Conservation (phyloP, 2,113 vertebrate genomes). For the Microtus oregoni region DNA sequence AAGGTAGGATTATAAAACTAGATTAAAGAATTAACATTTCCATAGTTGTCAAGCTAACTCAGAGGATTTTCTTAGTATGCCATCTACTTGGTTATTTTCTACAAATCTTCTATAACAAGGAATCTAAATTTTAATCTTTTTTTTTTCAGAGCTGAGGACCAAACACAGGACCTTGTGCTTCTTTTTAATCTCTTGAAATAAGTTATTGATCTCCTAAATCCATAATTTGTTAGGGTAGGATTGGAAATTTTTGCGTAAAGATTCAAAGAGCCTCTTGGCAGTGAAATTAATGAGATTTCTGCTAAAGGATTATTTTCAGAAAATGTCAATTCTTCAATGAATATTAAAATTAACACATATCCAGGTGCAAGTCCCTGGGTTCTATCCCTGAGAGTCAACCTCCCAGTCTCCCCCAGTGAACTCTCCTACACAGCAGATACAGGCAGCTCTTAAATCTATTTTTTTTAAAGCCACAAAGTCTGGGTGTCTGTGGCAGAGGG, state of each 20-base stretch:
- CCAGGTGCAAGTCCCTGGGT: neutral
- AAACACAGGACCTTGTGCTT: neutral
- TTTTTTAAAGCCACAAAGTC: constrained; percentile 14
- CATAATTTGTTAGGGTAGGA: neutral
- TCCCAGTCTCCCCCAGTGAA: neutral
- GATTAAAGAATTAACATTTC: constrained; percentile 81
- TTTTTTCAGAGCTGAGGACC: neutral
- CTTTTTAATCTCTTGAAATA: constrained; percentile 11
- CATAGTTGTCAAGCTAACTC: constrained; percentile 78
- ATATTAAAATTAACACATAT: neutral
- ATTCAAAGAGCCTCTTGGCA: neutral
- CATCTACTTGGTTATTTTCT: constrained; percentile 22
- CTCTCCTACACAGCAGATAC: neutral
- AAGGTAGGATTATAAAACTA: constrained; percentile 74
- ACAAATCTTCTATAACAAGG: neutral
- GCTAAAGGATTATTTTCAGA: constrained; percentile 5
- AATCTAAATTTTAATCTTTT: neutral
- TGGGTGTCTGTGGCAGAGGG: neutral
- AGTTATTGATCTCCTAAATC: constrained; percentile 3
- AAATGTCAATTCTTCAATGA: neutral
- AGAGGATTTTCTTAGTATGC: constrained; percentile 24
- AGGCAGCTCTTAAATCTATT: neutral
- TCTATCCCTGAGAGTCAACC: neutral
- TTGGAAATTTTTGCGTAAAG: neutral
- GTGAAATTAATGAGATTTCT: neutral